phyloP scores from a whole-genome alignment of 2,888 invertebrate genomes.

The Eupithecia inturbata region DNA sequence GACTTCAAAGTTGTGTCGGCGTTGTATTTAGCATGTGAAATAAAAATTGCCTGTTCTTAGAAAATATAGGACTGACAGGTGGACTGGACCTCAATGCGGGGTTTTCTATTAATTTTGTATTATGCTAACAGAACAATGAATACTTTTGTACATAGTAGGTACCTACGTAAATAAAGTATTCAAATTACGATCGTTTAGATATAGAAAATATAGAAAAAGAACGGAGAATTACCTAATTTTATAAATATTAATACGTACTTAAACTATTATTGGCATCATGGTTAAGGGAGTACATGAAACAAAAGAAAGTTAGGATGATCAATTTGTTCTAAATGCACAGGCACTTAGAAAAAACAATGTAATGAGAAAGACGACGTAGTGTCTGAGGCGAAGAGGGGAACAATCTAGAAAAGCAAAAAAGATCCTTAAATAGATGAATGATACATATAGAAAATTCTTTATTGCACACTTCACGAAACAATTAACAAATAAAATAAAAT shows the following conservation, averaged over 20 bases:
- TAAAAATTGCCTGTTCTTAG: conserved; percentile 71
- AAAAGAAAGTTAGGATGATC: conserved; percentile 63
- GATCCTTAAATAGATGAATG: neutral
- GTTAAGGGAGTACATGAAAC: conserved; percentile 77
- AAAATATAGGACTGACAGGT: conserved; percentile 62
- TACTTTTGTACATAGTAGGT: neutral
- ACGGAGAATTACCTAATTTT: neutral
- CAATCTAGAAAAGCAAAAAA: neutral
- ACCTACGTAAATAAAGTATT: neutral
- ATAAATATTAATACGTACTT: conserved; percentile 69
- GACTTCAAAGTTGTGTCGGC: conserved; percentile 81
- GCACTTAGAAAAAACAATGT: neutral
- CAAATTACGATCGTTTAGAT: neutral
- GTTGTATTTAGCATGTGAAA: conserved; percentile 75
- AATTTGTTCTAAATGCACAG: conserved; percentile 40
- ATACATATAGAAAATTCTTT: too few species aligned
- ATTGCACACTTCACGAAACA: too few species aligned
- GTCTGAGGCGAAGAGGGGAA: neutral
- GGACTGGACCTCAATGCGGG: conserved; percentile 45
- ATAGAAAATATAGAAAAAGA: neutral
- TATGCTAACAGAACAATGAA: neutral
- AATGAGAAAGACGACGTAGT: neutral
- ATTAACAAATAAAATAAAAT: too few species aligned
- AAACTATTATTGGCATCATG: conserved; percentile 77
- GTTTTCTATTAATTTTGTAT: conserved; percentile 10